Percentiles rank a stretch among this genome's conserved stretches.
These are phyloP conservation scores for Intellagama lesueurii DNA, from an alignment of 2,797 vertebrate genomes.

Conservation along the genomic window DNA sequence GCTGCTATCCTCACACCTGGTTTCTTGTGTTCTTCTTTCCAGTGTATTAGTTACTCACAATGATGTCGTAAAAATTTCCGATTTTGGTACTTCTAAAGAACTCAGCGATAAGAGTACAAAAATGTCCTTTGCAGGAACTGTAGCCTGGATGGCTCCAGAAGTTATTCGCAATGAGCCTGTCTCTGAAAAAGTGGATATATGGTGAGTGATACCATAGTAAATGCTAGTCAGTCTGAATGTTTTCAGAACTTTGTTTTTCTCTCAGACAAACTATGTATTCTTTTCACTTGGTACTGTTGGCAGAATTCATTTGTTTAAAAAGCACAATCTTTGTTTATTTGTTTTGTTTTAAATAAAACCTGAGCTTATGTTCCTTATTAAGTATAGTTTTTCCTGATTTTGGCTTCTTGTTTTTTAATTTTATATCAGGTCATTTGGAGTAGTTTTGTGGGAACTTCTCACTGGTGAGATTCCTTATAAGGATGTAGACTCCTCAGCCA, in stretches of 20 bases:
- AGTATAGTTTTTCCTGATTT: background rate
- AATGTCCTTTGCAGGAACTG: slow-evolving; percentile 98
- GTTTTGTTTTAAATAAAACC: background rate
- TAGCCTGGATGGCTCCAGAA: slow-evolving; percentile 99
- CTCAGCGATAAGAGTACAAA: slow-evolving; percentile 99
- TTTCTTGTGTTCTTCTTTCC: slow-evolving; percentile 33
- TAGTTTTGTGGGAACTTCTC: slow-evolving; percentile 97
- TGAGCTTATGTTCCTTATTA: background rate
- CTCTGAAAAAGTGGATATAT: slow-evolving; percentile 98
- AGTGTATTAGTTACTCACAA: slow-evolving; percentile 97
- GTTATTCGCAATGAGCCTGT: slow-evolving; percentile 98
- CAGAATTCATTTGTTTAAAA: background rate
- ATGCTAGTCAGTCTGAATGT: background rate
- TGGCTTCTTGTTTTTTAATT: slow-evolving; percentile 24
- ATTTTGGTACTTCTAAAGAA: slow-evolving; percentile 98
- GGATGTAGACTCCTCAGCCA: slow-evolving; percentile 97
- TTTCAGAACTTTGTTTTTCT: background rate
- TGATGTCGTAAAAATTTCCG: slow-evolving; percentile 96
- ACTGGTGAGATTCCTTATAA: slow-evolving; percentile 99
- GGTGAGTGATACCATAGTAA: slow-evolving; percentile 80
- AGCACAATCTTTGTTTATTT: background rate
- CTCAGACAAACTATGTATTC: background rate
- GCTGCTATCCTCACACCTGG: slow-evolving; percentile 33
- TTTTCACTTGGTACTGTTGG: accelerated
- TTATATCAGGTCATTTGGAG: slow-evolving; percentile 92